Conservation (phyloP, 2,113 vertebrate species). For the Heptranchias perlo region DNA sequence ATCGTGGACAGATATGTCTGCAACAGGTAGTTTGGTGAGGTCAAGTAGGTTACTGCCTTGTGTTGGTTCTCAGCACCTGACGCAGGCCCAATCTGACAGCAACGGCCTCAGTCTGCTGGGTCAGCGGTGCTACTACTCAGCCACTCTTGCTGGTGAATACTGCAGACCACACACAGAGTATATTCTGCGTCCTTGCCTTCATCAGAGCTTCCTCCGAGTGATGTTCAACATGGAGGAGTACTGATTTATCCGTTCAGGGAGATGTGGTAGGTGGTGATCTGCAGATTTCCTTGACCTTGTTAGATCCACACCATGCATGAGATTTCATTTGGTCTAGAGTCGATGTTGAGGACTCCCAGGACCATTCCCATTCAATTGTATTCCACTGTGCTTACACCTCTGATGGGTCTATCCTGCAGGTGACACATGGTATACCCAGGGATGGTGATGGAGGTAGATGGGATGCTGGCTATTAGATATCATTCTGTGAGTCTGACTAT, state of each 20-base stretch:
- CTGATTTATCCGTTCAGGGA: neutral
- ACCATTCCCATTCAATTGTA: neutral
- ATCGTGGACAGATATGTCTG: too few relatives aligned
- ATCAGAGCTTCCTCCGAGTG: neutral
- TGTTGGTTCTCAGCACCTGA: too few relatives aligned
- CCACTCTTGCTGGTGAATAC: too few relatives aligned
- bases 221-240: neutral
- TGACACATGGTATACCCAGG: neutral
- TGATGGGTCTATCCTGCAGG: neutral
- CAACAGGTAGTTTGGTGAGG: too few relatives aligned
- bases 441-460: neutral
- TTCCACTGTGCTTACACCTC: neutral
- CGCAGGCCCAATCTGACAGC: too few relatives aligned
- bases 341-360: neutral
- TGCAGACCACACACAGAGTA: neutral
- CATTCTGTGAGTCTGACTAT: neutral
- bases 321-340: neutral
- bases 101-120: too few relatives aligned
- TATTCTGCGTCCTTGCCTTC: neutral
- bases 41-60: too few relatives aligned
- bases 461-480: neutral
- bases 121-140: too few relatives aligned
- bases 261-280: neutral
- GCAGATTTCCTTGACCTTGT: neutral
- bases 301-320: neutral